Conservation (phyloP, 2,113 vertebrate genomes). For the Anoplopoma fimbria region DNA sequence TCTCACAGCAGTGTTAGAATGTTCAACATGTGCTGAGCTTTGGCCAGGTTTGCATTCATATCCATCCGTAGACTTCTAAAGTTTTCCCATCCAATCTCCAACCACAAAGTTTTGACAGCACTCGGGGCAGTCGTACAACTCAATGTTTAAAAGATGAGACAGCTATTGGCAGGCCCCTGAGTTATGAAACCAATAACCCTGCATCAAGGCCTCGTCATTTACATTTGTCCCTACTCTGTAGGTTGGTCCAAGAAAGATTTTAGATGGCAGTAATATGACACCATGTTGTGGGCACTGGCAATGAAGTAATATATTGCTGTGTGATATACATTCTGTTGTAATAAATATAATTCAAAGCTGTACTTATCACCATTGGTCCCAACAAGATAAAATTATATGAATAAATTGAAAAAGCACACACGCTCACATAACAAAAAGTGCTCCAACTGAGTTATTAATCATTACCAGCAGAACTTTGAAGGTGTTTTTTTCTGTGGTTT, state of each 20-base stretch:
- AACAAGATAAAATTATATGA: constrained; percentile 20
- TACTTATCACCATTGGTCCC: constrained; percentile 27
- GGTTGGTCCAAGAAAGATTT: constrained; percentile 47
- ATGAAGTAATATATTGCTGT: constrained; percentile 39
- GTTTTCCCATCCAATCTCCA: constrained; percentile 50
- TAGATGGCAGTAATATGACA: constrained; percentile 33
- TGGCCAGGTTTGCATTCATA: constrained; percentile 22
- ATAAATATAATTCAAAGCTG: constrained; percentile 35
- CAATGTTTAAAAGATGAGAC: constrained; percentile 80
- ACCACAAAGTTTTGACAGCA: constrained; percentile 71
- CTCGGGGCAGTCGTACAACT: constrained; percentile 50
- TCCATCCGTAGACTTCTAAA: constrained; percentile 15
- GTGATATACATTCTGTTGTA: constrained; percentile 31
- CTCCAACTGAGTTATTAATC: constrained; percentile 55
- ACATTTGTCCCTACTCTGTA: constrained; percentile 61
- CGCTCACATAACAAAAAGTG: neutral
- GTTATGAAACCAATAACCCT: constrained; percentile 74
- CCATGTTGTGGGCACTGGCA: constrained; percentile 39
- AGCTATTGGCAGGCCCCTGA: constrained; percentile 74
- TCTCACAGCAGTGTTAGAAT: neutral
- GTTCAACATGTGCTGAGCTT: constrained; percentile 4
- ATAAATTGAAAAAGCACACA: neutral
- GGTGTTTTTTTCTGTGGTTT: neutral
- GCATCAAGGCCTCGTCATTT: constrained; percentile 69
- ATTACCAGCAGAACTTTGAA: constrained; percentile 1